Conservation (phyloP, 2,113 vertebrate genomes). For the Rhegmatorhina hoffmannsi region DNA sequence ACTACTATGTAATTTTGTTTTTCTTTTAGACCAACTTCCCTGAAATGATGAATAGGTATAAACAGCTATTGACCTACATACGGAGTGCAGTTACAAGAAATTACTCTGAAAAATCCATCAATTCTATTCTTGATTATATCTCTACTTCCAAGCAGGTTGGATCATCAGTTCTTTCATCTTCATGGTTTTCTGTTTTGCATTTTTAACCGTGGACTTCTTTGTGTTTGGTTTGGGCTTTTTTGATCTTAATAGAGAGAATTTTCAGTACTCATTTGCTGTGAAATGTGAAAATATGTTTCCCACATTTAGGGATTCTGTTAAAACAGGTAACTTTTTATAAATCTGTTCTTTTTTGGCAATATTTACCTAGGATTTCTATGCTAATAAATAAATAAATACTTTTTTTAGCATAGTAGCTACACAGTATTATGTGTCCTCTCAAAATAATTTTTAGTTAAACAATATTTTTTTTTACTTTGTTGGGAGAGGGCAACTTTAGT, state of each 20-base stretch:
- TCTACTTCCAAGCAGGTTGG: constrained; percentile 99
- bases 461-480: background rate
- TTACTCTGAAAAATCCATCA: constrained; percentile 99
- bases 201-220: background rate
- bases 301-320: background rate
- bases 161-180: background rate
- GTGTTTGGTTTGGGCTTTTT: background rate
- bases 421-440: background rate
- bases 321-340: background rate
- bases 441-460: background rate
- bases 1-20: background rate
- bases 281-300: background rate
- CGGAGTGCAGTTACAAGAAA: constrained; percentile 96
- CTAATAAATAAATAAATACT: background rate
- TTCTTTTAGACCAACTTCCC: constrained; percentile 91
- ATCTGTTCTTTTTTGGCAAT: background rate
- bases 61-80: constrained; percentile 97
- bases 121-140: constrained; percentile 99
- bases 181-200: background rate
- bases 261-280: background rate
- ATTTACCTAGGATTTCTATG: background rate
- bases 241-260: background rate
- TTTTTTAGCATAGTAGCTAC: background rate
- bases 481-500: background rate
- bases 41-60: constrained; percentile 99